Base-by-base conservation (phyloP, 2,113 vertebrate species). In the Rhegmatorhina hoffmannsi region DNA sequence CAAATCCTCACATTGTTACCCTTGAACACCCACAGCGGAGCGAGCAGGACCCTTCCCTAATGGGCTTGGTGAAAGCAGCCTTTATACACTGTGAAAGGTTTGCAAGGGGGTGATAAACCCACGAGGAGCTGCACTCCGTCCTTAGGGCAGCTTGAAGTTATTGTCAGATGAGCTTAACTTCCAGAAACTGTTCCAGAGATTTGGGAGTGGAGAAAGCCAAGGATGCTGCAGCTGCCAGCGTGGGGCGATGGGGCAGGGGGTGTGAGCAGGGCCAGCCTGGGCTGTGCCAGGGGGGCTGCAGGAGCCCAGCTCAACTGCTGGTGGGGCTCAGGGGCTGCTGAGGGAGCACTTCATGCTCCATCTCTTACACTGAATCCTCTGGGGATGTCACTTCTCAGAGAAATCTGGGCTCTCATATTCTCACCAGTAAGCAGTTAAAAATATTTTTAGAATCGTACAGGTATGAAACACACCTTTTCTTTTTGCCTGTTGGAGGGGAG, bases 1-100 rank as follows among this genome's bases (percentile, higher is more conserved):
- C 0, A 1, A 63, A 64, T 67, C 7, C 75, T 88, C n/a, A 13
- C 1, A 1, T 16, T 0, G 0, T 55, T 83, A 17, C 52, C 26
- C 25, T 36, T 53, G 59, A 77, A 9, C 36, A 60, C 21, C 66
- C 64, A 9, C 0, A 4, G 49, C 44, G 81, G 62, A 40, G 46
- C 1, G 19, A 66, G 70, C 3, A 2, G 72, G 50, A 53, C 68
- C 83, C 53, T n/a, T 18, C 55, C 21, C 44, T 53, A 49, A 7
- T 0, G 1, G 31, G 46, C 43, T 7, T 31, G 55, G n/a, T 69
- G 56, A 38, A 89, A 72, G 55, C 20, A 59, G 66, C 50, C 20
- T 14, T 75, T 72, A 9, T 10, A 55, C 84, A 20, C 46, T 6
- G 49, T 31, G 74, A n/a, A 33, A 69, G 74, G 19, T 66, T 75